Evolutionary conservation across 2,113 vertebrate species (phyloP), one percentile per base, ranked within the genome.

Genomic region (Boleophthalmus pectinirostris): DNA sequence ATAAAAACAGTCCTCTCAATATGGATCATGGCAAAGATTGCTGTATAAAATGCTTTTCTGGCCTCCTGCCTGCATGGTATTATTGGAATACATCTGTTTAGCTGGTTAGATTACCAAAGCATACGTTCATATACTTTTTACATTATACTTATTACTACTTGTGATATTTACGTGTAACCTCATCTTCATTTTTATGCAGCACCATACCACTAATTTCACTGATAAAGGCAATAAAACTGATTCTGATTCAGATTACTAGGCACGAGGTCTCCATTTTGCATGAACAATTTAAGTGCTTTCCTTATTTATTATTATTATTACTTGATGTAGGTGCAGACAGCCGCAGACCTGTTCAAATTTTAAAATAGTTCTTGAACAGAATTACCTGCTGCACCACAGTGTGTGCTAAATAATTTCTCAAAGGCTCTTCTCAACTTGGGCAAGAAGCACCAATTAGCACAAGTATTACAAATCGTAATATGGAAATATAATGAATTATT

Each of bases 1-100:
- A 74, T 85, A 81, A 87, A 25, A 88, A 85, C 72, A 84, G 71
- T 76, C 69, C 65, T 83, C 64, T 68, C 66, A 46, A 38, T 77
- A 78, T 70, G 68, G 72, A 79, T 84, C 61, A 18, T 68, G 72
- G 70, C 51, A 29, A 61, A 74, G 53, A 82, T 63, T 64, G 66
- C 43, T 14, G n/a, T 45, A 73, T 77, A 87, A 84, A 87, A 81
- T 72, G 49, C 69, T 83, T 76, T 68, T 63, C 10, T 20, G 51
- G 54, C 63, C 67, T 77, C 53, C 35, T 43, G 63, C 1, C 53
- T 67, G 49, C 56, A 56, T 14, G 69, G 23, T 73, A 11, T 11
- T 4, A 46, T 73, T 61, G 64, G 66, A n/a, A 74, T 38, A 10
- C 1, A 20, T 24, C 25, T 46, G 43, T 13, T 66, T 43, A 43